Conservation (phyloP, 1,140 invertebrate genomes). For the Drepana arcuata region DNA sequence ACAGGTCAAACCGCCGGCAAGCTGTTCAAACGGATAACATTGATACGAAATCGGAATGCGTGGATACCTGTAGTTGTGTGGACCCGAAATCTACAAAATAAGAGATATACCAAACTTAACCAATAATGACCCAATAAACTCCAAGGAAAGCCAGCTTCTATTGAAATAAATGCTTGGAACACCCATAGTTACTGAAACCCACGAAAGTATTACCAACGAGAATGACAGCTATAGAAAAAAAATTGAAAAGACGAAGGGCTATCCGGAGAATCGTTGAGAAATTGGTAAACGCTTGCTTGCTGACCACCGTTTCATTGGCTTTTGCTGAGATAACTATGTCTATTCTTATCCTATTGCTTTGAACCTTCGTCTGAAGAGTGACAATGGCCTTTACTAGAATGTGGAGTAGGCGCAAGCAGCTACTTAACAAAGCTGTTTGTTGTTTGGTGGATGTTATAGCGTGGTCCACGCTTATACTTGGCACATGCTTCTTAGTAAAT, state of each 20-base stretch:
- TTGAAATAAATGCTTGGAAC: neutral
- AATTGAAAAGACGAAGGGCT: slow-evolving; percentile 22
- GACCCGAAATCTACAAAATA: slow-evolving; percentile 1
- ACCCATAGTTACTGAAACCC: no score
- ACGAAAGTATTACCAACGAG: slow-evolving; percentile 3
- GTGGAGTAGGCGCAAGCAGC: slow-evolving; percentile 25
- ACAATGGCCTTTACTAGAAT: slow-evolving; percentile 30
- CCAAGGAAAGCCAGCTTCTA: neutral
- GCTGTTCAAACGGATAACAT: slow-evolving; percentile 21
- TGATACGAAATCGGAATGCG: slow-evolving; percentile 25
- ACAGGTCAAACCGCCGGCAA: no score
- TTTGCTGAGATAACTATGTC: slow-evolving; percentile 37
- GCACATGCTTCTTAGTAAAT: no score
- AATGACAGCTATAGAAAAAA: slow-evolving; percentile 36
- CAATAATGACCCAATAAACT: slow-evolving; percentile 1
- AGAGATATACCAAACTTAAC: neutral
- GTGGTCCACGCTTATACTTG: slow-evolving; percentile 32
- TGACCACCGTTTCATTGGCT: slow-evolving; percentile 35
- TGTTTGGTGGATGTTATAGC: slow-evolving; percentile 20
- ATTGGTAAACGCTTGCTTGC: slow-evolving; percentile 31
- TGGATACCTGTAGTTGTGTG: slow-evolving; percentile 26
- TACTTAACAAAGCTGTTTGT: slow-evolving; percentile 18
- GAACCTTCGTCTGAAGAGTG: slow-evolving; percentile 3
- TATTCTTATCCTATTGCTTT: slow-evolving; percentile 26
- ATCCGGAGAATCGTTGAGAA: slow-evolving; percentile 34